Conservation (phyloP, 2,113 vertebrate species). For the Alaudala cheleensis region DNA sequence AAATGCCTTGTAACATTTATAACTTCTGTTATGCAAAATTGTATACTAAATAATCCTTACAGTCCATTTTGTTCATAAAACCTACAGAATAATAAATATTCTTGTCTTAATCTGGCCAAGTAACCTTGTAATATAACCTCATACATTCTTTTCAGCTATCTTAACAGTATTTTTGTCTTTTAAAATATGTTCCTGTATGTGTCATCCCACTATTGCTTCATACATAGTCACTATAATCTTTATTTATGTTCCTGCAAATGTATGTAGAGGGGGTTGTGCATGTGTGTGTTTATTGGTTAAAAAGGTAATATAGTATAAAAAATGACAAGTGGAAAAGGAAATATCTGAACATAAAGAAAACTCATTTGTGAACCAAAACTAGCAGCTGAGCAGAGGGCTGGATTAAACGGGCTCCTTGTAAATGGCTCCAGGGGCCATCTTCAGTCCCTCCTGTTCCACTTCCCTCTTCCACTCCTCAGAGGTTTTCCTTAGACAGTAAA, state of each 20-base stretch:
- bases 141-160: neutral
- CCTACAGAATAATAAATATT: neutral
- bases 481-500: neutral
- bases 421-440: neutral
- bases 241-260: neutral
- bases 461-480: neutral
- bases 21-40: neutral
- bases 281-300: neutral
- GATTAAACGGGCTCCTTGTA: neutral
- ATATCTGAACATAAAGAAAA: neutral
- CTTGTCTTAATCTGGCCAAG: neutral
- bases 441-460: neutral
- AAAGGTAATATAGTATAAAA: neutral
- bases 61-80: neutral
- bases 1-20: neutral
- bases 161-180: neutral
- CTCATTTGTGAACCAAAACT: neutral
- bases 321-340: neutral
- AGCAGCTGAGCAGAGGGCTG: rapidly evolving
- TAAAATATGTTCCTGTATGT: neutral
- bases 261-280: neutral
- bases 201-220: neutral
- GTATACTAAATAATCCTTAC: neutral
- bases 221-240: neutral
- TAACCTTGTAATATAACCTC: neutral